phyloP scores from a whole-genome alignment of 1,140 invertebrate genomes.

The Stratiolaelaps scimitus region DNA sequence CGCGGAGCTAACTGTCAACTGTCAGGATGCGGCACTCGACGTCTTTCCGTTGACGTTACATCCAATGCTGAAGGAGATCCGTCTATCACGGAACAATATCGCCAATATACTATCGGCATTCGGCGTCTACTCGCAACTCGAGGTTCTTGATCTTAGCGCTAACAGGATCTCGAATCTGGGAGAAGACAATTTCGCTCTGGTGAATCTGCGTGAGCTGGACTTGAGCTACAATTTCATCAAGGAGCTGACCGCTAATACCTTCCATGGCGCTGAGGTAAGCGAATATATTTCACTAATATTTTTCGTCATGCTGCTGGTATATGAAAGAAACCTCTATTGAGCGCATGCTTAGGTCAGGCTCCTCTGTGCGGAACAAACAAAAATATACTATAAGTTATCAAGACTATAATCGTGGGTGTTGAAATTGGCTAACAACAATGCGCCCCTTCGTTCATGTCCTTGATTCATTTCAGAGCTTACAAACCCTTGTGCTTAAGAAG shows the following conservation, averaged over 20 bases:
- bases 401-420: no score
- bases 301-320: no score
- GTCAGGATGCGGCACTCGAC: slow-evolving; percentile 66
- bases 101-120: slow-evolving; percentile 71
- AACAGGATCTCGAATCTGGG: slow-evolving; percentile 63
- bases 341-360: no score
- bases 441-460: no score
- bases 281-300: no score
- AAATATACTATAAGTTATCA: no score
- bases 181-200: slow-evolving; percentile 56
- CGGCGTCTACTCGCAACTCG: slow-evolving; percentile 68
- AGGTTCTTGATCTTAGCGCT: slow-evolving; percentile 65
- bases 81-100: slow-evolving; percentile 69
- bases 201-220: slow-evolving; percentile 2
- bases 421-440: no score
- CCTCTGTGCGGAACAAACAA: no score
- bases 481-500: slow-evolving; percentile 61
- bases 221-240: slow-evolving; percentile 26
- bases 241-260: neutral
- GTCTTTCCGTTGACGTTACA: slow-evolving; percentile 79
- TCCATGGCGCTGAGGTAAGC: slow-evolving; percentile 16
- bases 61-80: slow-evolving; percentile 65
- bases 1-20: slow-evolving; percentile 69
- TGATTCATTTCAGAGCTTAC: slow-evolving; percentile 37
- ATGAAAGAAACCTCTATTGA: no score